A percentile compares a stretch with the other conserved stretches of the same genome.
Conservation (phyloP, 2,888 invertebrate species). For the Frankliniella intonsa region DNA sequence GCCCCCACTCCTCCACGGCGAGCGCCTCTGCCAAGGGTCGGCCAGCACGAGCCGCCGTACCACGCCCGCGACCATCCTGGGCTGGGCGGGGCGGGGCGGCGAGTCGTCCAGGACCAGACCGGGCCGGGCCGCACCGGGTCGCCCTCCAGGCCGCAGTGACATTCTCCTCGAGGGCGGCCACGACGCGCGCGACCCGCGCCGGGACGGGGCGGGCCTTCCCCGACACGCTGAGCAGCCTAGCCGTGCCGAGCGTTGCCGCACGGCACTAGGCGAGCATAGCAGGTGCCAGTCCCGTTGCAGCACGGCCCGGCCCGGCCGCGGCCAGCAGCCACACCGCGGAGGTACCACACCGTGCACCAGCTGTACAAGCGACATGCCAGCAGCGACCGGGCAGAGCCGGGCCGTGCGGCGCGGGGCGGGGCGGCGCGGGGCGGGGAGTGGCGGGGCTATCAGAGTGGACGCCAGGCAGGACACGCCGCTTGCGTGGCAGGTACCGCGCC, state of each 20-base stretch:
- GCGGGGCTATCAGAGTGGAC: not conserved
- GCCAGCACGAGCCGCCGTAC: too few species aligned
- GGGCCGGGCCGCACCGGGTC: not conserved
- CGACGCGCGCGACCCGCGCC: slow-evolving; percentile 28
- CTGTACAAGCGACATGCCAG: not conserved
- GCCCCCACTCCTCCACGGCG: not conserved
- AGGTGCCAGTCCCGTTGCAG: slow-evolving; percentile 5
- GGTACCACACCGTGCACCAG: too few species aligned
- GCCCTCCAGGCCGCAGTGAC: slow-evolving; percentile 12
- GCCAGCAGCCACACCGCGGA: too few species aligned
- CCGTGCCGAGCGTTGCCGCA: slow-evolving; percentile 23
- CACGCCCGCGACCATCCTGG: too few species aligned
- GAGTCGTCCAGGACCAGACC: not conserved
- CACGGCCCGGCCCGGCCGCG: not conserved
- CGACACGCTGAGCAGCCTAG: not conserved
- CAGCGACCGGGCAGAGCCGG: not conserved
- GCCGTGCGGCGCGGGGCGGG: not conserved
- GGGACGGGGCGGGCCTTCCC: slow-evolving; percentile 23
- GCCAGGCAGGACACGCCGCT: not conserved
- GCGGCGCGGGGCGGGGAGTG: not conserved
- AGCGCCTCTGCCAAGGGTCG: not conserved
- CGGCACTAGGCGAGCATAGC: not conserved
- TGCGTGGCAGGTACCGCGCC: not conserved
- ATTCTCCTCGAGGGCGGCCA: slow-evolving; percentile 27
- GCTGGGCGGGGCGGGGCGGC: too few species aligned